A percentile compares a stretch with the other conserved stretches of the same genome.
Conservation (phyloP, 2,888 invertebrate species). For the Ochlodes sylvanus region DNA sequence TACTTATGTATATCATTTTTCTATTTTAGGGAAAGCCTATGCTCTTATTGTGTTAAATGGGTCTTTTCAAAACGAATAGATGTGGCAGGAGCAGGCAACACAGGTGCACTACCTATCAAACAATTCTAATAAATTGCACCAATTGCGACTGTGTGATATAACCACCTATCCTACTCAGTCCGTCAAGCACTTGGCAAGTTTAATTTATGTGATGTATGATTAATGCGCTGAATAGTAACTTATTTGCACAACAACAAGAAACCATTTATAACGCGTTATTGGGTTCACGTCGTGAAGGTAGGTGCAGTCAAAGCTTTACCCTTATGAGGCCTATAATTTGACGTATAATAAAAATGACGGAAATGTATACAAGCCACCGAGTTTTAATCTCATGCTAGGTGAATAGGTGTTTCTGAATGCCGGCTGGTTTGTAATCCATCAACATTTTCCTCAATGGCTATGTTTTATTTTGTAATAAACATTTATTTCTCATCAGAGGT, state of each 20-base stretch:
- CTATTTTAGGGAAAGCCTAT: no score
- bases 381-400: conserved; percentile 29
- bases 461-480: conserved; percentile 15
- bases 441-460: conserved; percentile 25
- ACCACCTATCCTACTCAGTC: conserved; percentile 14
- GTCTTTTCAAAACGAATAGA: neutral
- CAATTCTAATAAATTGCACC: neutral
- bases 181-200: conserved; percentile 5
- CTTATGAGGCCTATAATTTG: conserved; percentile 24
- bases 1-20: no score
- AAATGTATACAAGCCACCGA: conserved; percentile 14
- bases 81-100: neutral
- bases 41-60: no score
- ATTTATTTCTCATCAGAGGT: conserved; percentile 18
- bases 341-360: conserved; percentile 26
- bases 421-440: conserved; percentile 27
- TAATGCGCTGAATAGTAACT: conserved; percentile 25
- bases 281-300: conserved; percentile 25
- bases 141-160: neutral
- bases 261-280: conserved; percentile 39
- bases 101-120: conserved; percentile 3
- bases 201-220: conserved; percentile 28
- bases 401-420: conserved; percentile 24
- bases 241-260: conserved; percentile 32
- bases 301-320: conserved; percentile 18